phyloP scores from a whole-genome alignment of 2,113 vertebrate species.

The Gallinago jamesoni region DNA sequence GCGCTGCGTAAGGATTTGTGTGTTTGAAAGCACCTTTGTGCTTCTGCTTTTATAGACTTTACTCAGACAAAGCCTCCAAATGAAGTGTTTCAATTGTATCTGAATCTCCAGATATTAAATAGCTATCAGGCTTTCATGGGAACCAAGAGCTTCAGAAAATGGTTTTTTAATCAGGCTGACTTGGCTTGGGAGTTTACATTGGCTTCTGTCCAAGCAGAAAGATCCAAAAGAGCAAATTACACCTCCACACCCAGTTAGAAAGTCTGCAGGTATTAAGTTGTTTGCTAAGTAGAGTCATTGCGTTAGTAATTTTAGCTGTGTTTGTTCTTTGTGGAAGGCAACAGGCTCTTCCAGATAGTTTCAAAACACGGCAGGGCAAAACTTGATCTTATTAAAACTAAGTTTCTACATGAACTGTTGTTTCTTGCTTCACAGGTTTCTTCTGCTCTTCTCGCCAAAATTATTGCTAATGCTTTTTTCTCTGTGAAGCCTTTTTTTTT shows the following conservation, averaged over 20 bases:
- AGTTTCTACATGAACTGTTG: conserved; percentile 25
- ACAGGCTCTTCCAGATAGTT: conserved; percentile 62
- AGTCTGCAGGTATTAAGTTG: conserved; percentile 68
- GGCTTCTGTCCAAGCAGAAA: conserved; percentile 53
- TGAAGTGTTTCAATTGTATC: conserved; percentile 8
- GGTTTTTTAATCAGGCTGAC: conserved; percentile 59
- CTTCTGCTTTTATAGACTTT: neutral
- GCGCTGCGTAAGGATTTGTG: neutral
- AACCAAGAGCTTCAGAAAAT: conserved; percentile 55
- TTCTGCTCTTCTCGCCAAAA: neutral
- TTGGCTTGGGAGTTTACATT: conserved; percentile 66
- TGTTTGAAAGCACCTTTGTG: neutral
- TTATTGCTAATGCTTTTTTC: neutral
- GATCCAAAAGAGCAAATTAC: conserved; percentile 69
- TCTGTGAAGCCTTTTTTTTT: neutral
- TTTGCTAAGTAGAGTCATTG: conserved; percentile 62
- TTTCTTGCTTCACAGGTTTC: neutral
- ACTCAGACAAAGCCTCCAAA: neutral
- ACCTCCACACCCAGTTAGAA: conserved; percentile 73
- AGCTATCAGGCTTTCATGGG: conserved; percentile 40
- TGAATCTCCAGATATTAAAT: neutral
- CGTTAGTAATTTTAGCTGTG: conserved; percentile 71
- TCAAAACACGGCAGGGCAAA: conserved; percentile 53
- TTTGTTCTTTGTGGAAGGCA: conserved; percentile 63
- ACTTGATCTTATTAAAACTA: conserved; percentile 53